Evolutionary conservation across 2,797 vertebrate genomes (phyloP), one percentile per base, ranked within the genome.

Genomic region (Crocodylus rhombifer): DNA sequence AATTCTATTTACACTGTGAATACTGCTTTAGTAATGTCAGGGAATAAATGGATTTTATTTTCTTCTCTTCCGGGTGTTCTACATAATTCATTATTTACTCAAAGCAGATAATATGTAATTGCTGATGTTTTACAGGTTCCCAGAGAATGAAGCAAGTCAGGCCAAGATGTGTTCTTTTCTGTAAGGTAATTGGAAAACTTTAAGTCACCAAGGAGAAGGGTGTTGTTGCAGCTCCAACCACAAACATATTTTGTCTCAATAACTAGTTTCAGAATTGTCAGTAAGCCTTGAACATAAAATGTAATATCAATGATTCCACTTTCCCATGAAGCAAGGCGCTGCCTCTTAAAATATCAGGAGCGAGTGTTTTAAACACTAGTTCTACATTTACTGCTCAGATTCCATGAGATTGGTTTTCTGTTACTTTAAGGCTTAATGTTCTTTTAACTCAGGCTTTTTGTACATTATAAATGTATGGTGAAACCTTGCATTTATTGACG

Each of bases 231-330:
- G 65, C 89, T 91, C 62, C 92, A 93, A 94, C 82, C 23, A 51
- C 83, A 91, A 88, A 6, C 55, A 78, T 67, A 81, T 8, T 85
- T 94, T 95, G 89, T 95, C 94, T 94, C 80, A 88, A 86, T 93
- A 94, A 88, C 65, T 77, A 91, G 65, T 91, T 77, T 87, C 30
- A 14, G 56, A 75, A 26, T 89, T 94, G 83, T 93, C 11, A 1
- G 87, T 55, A 85, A 92, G 60, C 62, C 79, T 83, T 80, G 51
- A 88, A 69, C 55, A 89, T 56, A 63, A 67, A 67, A 51, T 51
- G 42, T 51, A 12, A 17, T 30, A 10, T 33, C 33, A 33, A 42
- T 0, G 17, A 60, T 15, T 83, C 63, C 36, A 92, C 81, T 91
- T 86, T 94, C 77, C 84, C 28, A 77, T 76, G 82, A 92, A 96